phyloP scores from a whole-genome alignment of 2,797 vertebrate species.

The Threskiornis aethiopicus region DNA sequence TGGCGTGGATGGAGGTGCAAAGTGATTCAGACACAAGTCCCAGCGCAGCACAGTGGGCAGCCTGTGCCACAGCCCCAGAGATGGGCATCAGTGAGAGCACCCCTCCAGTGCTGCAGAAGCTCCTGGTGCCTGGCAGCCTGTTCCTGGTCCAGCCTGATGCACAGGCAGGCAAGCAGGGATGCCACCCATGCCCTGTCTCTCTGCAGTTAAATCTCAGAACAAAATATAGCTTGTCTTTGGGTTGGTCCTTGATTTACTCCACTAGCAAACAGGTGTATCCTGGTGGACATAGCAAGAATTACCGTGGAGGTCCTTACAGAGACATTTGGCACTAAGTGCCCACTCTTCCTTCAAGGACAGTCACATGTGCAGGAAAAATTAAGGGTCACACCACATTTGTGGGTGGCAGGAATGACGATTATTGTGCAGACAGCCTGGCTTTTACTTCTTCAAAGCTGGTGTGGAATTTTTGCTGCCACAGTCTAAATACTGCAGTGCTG shows the following conservation, averaged over 20 bases:
- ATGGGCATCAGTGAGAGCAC: rapidly evolving
- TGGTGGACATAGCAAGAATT: neutral
- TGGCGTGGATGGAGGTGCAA: no score
- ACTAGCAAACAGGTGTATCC: neutral
- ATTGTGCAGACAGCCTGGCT: neutral
- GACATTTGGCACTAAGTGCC: neutral
- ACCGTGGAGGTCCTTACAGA: neutral
- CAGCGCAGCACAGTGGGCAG: neutral
- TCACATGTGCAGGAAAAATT: neutral
- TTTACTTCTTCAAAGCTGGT: neutral
- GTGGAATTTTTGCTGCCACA: neutral
- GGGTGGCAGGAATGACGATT: neutral
- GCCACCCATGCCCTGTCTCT: neutral
- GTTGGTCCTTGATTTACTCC: neutral
- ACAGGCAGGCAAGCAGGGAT: neutral
- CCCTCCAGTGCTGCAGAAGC: neutral
- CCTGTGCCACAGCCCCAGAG: neutral
- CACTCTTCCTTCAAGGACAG: neutral
- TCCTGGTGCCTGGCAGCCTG: rapidly evolving
- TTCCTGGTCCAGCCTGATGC: neutral
- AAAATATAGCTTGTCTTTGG: rapidly evolving
- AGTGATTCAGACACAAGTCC: neutral
- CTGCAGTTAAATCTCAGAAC: neutral
- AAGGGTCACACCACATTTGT: neutral
- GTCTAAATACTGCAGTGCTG: neutral